Evolutionary conservation across 2,113 vertebrate genomes (phyloP).

Genomic region (Lichenostomus cassidix): DNA sequence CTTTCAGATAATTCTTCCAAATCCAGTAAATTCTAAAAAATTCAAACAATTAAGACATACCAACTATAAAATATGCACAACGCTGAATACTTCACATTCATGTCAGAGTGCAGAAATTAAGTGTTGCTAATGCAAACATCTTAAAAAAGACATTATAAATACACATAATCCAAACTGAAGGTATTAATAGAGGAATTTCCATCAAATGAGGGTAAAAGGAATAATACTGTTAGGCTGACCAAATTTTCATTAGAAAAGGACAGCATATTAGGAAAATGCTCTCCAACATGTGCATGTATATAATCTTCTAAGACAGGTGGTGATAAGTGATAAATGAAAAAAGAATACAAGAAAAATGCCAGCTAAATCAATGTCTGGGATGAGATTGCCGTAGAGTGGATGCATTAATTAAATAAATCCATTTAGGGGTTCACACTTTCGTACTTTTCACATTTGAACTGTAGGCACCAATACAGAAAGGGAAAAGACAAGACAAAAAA

Average conservation of each 20-base stretch:
- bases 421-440: neutral
- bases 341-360: neutral
- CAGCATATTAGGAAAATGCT: neutral
- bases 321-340: neutral
- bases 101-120: neutral
- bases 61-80: neutral
- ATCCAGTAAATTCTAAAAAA: constrained; percentile 25
- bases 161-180: neutral
- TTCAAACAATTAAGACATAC: constrained; percentile 7
- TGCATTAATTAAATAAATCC: neutral
- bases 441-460: neutral
- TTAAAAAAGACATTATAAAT: neutral
- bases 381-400: neutral
- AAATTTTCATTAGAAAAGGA: neutral
- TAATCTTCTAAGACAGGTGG: neutral
- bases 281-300: neutral
- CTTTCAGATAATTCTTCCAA: constrained; percentile 33
- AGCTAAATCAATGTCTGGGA: neutral
- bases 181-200: neutral
- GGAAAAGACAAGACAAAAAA: neutral
- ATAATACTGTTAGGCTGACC: neutral
- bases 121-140: neutral
- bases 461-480: neutral
- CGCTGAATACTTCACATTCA: neutral
- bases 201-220: neutral